Evolutionary conservation across 2,113 vertebrate genomes (phyloP), one percentile per base, ranked within the genome.

Genomic region (Suricata suricatta): DNA sequence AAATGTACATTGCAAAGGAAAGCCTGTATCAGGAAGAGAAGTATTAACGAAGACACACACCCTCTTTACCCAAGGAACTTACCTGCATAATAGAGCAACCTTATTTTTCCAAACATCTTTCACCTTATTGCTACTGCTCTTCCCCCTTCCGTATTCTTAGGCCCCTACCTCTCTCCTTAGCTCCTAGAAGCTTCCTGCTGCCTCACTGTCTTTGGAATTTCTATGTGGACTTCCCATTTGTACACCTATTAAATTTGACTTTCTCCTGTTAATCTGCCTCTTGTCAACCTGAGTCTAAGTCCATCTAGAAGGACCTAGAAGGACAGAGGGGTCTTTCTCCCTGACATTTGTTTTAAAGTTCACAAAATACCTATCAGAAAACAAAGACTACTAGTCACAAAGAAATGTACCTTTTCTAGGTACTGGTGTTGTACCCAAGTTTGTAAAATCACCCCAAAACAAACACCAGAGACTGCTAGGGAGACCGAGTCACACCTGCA

Each of bases 301-400:
- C 38, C 23, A 74, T 38, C 25, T 29, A 15, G 72, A 44, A 74
- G 25, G 25, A 74, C 25, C 13, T 74, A 44, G 72, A 74, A 74
- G 72, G 38, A 38, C 72, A 74, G 13, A 74, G 72, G 38, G 23
- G 25, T 44, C 38, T 27, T 74, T 25, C 38, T 74, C 38, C 38
- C 72, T 74, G 72, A 41, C 72, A 84, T 79, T 68, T 90, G 19
- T 68, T 93, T 93, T 66, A 96, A 85, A 93, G 85, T 54, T 93
- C 85, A 83, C 7, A n/a, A 63, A 86, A 64, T 60, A 63, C 6
- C 38, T 27, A 52, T 63, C 50, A 47, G n/a, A 96, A 87, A 93
- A 93, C 41, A 86, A 81, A 86, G 66, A 63, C 27, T 81, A n/a
- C 16, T 47, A 66, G 6, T 19, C 86, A 7, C n/a, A 86, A 92